Evolutionary conservation across 2,113 vertebrate genomes (phyloP).

Genomic region (Periophthalmodon schlosseri): DNA sequence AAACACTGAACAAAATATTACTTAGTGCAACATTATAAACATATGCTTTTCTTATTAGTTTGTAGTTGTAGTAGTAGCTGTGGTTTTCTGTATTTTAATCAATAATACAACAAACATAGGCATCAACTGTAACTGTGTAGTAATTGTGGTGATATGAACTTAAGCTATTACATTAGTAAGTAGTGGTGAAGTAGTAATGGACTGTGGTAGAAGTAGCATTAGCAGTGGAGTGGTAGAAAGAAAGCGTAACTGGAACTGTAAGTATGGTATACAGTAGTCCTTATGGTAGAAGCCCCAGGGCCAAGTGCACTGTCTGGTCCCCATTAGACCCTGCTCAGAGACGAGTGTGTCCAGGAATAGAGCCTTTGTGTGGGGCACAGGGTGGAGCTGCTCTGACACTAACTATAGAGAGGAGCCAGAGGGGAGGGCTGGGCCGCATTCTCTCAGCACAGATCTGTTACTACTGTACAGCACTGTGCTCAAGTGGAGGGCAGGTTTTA

Average conservation of each 20-base stretch:
- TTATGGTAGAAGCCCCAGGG: not conserved
- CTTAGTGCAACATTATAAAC: no score
- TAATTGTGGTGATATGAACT: no score
- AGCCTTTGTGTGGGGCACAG: constrained; percentile 52
- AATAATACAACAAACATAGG: no score
- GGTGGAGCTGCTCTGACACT: constrained; percentile 56
- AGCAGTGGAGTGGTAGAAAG: not conserved
- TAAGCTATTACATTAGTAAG: not conserved
- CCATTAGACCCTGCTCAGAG: constrained; percentile 5
- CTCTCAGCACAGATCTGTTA: constrained; percentile 6
- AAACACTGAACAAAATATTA: not conserved
- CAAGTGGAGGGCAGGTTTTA: not conserved
- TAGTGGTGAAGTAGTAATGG: not conserved
- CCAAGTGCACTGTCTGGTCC: not conserved
- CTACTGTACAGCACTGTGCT: not conserved
- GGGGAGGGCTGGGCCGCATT: constrained; percentile 12
- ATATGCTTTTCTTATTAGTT: not conserved
- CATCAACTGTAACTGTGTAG: no score
- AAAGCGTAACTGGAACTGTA: not conserved
- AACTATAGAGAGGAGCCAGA: constrained; percentile 40
- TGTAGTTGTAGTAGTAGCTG: not conserved
- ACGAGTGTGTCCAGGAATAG: constrained; percentile 47
- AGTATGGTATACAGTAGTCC: not conserved
- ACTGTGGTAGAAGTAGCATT: not conserved
- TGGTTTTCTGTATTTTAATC: not conserved